These are phyloP conservation scores for Silurus aristotelis DNA, from an alignment of 2,797 vertebrate genomes.

Conservation along the genomic window DNA sequence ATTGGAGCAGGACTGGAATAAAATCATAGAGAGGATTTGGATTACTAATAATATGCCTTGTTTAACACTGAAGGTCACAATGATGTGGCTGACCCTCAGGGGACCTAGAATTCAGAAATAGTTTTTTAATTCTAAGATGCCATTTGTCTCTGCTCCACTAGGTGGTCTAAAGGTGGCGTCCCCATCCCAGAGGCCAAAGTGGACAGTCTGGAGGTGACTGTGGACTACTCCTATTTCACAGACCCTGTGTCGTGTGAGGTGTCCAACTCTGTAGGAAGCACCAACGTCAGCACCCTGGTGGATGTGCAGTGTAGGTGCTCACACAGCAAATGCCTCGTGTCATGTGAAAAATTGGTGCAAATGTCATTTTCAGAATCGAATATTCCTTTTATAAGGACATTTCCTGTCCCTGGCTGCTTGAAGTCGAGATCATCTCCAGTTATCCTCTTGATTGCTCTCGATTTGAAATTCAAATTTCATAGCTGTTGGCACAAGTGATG, in stretches of 20 bases:
- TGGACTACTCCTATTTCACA: slow-evolving; percentile 88
- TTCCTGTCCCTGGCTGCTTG: background rate
- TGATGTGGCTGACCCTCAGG: background rate
- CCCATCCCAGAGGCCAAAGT: slow-evolving; percentile 84
- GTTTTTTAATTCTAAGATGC: background rate
- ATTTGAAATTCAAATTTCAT: background rate
- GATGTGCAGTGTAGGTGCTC: slow-evolving; percentile 86
- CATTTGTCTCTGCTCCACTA: slow-evolving; percentile 55
- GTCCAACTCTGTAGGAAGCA: slow-evolving; percentile 88
- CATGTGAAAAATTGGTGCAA: background rate
- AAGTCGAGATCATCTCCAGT: background rate
- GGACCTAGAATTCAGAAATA: background rate
- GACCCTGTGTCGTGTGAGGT: slow-evolving; percentile 91
- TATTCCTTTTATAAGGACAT: background rate
- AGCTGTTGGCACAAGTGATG: background rate
- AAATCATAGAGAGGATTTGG: background rate
- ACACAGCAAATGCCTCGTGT: background rate
- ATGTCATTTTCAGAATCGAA: background rate
- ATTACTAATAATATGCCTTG: background rate
- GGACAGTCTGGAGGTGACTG: slow-evolving; percentile 83
- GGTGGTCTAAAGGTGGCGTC: slow-evolving; percentile 89
- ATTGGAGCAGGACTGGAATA: slow-evolving; percentile 6
- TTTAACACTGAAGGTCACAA: background rate
- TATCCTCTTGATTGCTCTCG: background rate
- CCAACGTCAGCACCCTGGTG: slow-evolving; percentile 88